Evolutionary conservation across 2,888 invertebrate genomes (phyloP).

Genomic region (Lydus trimaculatus): DNA sequence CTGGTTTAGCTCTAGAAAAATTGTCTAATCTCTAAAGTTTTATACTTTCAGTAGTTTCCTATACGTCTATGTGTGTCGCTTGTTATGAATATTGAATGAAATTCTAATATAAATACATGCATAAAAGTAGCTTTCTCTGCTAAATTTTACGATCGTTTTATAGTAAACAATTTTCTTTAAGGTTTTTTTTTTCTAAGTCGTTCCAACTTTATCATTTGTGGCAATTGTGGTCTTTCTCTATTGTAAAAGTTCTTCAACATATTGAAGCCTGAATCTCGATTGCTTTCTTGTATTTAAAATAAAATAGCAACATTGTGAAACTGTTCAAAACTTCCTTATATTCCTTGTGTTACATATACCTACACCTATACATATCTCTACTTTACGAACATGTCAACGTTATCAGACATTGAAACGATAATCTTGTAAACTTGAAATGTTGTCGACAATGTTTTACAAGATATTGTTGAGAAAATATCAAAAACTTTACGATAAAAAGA

Average conservation of each 20-base stretch:
- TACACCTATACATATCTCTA: not conserved
- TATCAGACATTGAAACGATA: not conserved
- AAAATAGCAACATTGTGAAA: not conserved
- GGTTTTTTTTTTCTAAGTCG: not conserved
- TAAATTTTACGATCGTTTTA: not conserved
- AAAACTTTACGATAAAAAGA: not conserved
- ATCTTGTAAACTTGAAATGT: not conserved
- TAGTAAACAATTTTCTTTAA: not conserved
- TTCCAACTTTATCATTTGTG: not conserved
- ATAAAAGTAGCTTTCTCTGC: not conserved
- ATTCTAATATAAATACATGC: not conserved
- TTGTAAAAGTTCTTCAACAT: not conserved
- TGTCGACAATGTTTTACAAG: conserved; percentile 1
- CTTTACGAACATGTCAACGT: not conserved
- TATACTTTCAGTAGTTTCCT: not conserved
- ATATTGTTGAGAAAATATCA: not conserved
- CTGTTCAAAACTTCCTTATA: not conserved
- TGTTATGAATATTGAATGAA: not conserved
- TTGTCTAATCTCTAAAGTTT: not conserved
- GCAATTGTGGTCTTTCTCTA: not conserved
- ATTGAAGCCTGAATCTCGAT: not conserved
- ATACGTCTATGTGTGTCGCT: not conserved
- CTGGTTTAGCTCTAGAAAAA: not conserved
- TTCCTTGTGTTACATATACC: not conserved
- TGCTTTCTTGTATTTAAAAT: not conserved